Percentiles rank a stretch among this genome's conserved stretches.
Conservation (phyloP, 2,797 vertebrate species). For the Platyrinchus mystaceus region DNA sequence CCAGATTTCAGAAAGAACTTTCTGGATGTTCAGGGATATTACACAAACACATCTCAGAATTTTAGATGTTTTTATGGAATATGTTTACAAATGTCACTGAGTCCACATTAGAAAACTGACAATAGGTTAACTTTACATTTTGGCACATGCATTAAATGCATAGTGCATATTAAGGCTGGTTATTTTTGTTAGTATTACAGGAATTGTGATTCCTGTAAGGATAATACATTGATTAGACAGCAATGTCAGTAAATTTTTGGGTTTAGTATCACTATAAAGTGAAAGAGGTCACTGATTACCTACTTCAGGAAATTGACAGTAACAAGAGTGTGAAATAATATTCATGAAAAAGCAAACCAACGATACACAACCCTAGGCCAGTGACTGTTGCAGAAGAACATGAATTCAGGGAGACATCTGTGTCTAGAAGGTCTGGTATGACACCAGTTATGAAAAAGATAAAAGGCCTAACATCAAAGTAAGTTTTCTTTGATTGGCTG, state of each 20-base stretch:
- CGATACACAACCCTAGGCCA: neutral
- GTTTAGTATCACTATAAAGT: neutral
- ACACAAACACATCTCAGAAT: conserved; percentile 47
- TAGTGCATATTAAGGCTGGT: conserved; percentile 30
- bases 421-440: neutral
- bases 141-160: conserved; percentile 31
- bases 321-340: neutral
- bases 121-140: conserved; percentile 3
- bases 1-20: conserved; percentile 46
- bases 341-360: neutral
- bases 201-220: conserved; percentile 9
- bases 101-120: neutral
- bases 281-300: neutral
- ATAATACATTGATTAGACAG: neutral
- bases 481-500: neutral
- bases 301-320: neutral
- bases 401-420: neutral
- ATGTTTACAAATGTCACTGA: neutral
- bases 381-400: neutral
- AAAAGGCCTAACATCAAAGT: neutral
- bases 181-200: conserved; percentile 39
- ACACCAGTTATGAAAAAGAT: neutral
- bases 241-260: neutral
- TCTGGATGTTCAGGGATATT: conserved; percentile 43
- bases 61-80: neutral